These are phyloP conservation scores for Diplodus puntazzo DNA, from an alignment of 2,797 vertebrate genomes.

Conservation along the genomic window DNA sequence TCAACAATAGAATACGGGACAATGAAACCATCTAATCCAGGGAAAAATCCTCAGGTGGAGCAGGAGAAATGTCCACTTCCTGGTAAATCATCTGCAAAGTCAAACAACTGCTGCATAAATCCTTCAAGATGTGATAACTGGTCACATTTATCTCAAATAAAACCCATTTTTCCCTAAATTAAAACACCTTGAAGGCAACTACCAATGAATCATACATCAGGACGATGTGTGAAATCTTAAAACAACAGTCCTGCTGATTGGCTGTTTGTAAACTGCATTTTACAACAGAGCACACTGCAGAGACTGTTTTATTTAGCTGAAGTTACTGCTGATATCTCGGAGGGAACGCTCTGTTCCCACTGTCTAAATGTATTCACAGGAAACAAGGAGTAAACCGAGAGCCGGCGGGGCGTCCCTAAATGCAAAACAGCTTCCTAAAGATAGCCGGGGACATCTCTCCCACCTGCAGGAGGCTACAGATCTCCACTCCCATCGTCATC, in stretches of 20 bases:
- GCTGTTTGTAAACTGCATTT: not conserved
- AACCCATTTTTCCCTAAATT: not conserved
- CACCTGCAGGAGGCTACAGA: constrained; percentile 43
- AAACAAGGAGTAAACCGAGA: not conserved
- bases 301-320: not conserved
- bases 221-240: not conserved
- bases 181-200: not conserved
- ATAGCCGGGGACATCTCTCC: constrained; percentile 33
- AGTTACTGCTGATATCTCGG: not conserved
- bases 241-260: not conserved
- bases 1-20: not conserved
- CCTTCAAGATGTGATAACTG: not conserved
- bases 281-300: not conserved
- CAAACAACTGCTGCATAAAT: not conserved
- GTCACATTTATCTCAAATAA: not conserved
- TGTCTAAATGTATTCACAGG: constrained; percentile 12
- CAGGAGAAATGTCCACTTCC: too few species aligned
- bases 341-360: not conserved
- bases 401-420: constrained; percentile 27
- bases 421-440: constrained; percentile 32
- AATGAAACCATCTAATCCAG: too few species aligned
- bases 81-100: too few species aligned
- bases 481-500: constrained; percentile 26
- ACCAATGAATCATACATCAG: not conserved
- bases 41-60: too few species aligned